These are phyloP conservation scores for Philaethria dido DNA, from an alignment of 2,888 invertebrate genomes.

Conservation along the genomic window DNA sequence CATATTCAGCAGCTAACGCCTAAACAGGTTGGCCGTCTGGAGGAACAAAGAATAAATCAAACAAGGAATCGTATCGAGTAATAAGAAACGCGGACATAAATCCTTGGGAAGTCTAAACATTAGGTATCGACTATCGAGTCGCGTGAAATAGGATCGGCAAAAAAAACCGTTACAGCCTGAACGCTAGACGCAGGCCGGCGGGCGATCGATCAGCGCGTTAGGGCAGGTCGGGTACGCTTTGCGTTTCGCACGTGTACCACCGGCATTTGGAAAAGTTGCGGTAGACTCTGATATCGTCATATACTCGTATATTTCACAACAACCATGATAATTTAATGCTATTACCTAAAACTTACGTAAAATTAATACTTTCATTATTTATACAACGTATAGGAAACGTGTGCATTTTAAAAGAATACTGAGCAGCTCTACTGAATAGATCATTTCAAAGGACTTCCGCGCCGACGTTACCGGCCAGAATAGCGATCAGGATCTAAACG, in stretches of 20 bases:
- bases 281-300: constrained; percentile 16
- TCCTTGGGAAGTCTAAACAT: constrained; percentile 42
- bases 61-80: constrained; percentile 25
- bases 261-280: constrained; percentile 36
- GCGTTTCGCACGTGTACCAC: constrained; percentile 49
- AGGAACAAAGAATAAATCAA: constrained; percentile 34
- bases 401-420: constrained; percentile 29
- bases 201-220: constrained; percentile 73
- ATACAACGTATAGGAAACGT: neutral
- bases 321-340: neutral
- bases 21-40: constrained; percentile 35
- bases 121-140: constrained; percentile 27
- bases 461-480: constrained; percentile 41
- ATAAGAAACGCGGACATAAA: constrained; percentile 32
- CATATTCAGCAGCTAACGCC: constrained; percentile 29
- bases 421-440: constrained; percentile 33
- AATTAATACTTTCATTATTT: neutral
- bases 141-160: constrained; percentile 42
- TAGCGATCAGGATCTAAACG: constrained; percentile 44
- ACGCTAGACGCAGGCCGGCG: constrained; percentile 56
- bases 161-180: constrained; percentile 52
- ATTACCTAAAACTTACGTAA: neutral
- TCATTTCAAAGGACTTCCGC: constrained; percentile 44
- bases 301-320: neutral
- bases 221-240: constrained; percentile 70